Evolutionary conservation across 2,888 invertebrate genomes (phyloP).

Genomic region (Tanypteryx hageni): DNA sequence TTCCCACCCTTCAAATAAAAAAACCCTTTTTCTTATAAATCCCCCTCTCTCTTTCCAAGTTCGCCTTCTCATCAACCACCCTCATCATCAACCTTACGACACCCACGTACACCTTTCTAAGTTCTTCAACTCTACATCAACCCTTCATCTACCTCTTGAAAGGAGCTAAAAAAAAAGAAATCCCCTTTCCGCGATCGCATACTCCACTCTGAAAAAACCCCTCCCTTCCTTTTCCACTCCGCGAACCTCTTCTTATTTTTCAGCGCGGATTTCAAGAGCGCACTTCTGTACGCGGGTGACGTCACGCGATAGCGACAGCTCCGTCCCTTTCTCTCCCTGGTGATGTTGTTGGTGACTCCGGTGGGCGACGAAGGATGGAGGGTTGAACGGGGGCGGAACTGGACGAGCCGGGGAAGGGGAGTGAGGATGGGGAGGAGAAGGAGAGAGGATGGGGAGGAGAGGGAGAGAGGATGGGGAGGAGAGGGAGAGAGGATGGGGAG

Average conservation of each 20-base stretch:
- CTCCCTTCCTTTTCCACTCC: neutral
- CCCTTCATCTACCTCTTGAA: neutral
- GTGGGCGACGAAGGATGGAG: neutral
- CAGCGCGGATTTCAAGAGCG: conserved; percentile 9
- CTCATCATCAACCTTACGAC: neutral
- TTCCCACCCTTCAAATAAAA: neutral
- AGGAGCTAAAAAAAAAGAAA: neutral
- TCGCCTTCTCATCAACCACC: neutral
- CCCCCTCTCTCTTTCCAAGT: neutral
- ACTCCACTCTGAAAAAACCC: neutral
- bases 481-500: neutral
- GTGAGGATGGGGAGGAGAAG: too few relatives aligned
- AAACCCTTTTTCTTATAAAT: too few relatives aligned
- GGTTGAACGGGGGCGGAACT: neutral
- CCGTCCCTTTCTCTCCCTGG: neutral
- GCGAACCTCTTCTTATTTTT: neutral
- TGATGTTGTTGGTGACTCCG: neutral
- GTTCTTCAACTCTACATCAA: neutral
- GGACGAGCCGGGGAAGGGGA: neutral
- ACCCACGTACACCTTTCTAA: neutral
- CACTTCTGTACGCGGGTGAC: neutral
- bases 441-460: neutral
- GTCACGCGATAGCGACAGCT: neutral
- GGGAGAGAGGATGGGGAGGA: neutral
- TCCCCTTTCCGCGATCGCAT: neutral